Conservation (phyloP, 2,797 vertebrate genomes). For the Nasua narica region DNA sequence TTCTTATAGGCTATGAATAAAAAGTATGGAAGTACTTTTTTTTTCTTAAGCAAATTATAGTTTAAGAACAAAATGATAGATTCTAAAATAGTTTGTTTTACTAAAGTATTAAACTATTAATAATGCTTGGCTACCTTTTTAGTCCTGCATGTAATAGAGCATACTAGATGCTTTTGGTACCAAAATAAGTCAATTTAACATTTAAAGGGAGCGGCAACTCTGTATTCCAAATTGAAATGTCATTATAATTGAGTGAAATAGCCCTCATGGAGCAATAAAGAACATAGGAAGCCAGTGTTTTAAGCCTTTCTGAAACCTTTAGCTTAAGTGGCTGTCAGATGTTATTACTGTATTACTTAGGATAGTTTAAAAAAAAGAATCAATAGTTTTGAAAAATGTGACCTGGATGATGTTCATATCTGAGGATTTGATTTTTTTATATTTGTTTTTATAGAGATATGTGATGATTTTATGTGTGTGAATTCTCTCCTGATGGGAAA, state of each 20-base stretch:
- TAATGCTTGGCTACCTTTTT: constrained; percentile 58
- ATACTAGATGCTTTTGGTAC: constrained; percentile 46
- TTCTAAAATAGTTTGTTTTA: constrained; percentile 57
- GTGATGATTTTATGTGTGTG: constrained; percentile 7
- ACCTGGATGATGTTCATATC: neutral
- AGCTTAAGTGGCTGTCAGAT: constrained; percentile 47
- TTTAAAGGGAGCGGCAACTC: constrained; percentile 60
- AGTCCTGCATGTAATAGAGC: constrained; percentile 49
- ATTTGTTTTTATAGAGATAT: constrained; percentile 27
- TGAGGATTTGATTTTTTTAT: constrained; percentile 37
- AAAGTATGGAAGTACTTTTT: constrained; percentile 34
- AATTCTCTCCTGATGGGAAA: constrained; percentile 16
- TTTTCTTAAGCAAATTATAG: constrained; percentile 47
- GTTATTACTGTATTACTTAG: constrained; percentile 52
- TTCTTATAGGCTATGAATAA: constrained; percentile 49
- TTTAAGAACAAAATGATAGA: constrained; percentile 48
- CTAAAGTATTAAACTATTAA: constrained; percentile 53
- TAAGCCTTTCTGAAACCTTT: constrained; percentile 46
- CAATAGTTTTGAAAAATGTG: constrained; percentile 49
- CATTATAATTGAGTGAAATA: constrained; percentile 71
- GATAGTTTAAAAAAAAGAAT: constrained; percentile 27
- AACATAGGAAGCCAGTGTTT: constrained; percentile 38
- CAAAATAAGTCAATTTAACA: constrained; percentile 64
- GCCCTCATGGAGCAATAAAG: constrained; percentile 56
- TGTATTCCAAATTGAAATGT: constrained; percentile 70